Evolutionary conservation across 2,797 vertebrate genomes (phyloP), one percentile per base, ranked within the genome.

Genomic region (Trematomus bernacchii): DNA sequence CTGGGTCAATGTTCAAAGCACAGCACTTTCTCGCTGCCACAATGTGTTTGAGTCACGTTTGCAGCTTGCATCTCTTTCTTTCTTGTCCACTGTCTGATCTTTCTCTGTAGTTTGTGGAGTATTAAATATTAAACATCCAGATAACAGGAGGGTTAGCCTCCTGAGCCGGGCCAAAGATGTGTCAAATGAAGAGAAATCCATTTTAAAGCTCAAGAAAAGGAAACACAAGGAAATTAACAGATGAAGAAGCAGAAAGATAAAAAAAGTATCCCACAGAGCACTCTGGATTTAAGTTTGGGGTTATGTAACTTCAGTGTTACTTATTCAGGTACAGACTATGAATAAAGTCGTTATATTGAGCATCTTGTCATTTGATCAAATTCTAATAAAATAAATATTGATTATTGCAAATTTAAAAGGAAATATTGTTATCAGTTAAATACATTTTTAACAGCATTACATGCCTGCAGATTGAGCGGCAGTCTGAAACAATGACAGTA

Each of bases 111-210:
- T 89, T 76, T 66, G 54, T 64, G 13, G 14, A 51, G 40, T 55
- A 84, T 91, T 82, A 83, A 93, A 92, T 90, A 93, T 93, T 92
- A 50, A 91, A 83, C 55, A 59, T 1, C 7, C 9, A 19, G 76
- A 77, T 92, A 91, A 87, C 11, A 42, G 91, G 69, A 37, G 64
- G 64, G 69, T 81, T 44, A 16, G 71, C 65, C 52, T 85, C 82
- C 86, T 16, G 40, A 85, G 81, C 18, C 18, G 52, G 57, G 50
- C 66, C 73, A 71, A 73, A 67, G 80, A 77, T 66, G 73, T 58
- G 42, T 47, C 13, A 18, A 77, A 19, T 59, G 71, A 83, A 73
- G 30, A 66, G 53, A 77, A 71, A 73, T 66, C 73, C 10, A 52
- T 47, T 72, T 71, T 43, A 48, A 74, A 71, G 50, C 55, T 55